A percentile compares a stretch with the other conserved stretches of the same genome.
Evolutionary conservation across 2,797 vertebrate species (phyloP).

Genomic region (Ispidina picta): DNA sequence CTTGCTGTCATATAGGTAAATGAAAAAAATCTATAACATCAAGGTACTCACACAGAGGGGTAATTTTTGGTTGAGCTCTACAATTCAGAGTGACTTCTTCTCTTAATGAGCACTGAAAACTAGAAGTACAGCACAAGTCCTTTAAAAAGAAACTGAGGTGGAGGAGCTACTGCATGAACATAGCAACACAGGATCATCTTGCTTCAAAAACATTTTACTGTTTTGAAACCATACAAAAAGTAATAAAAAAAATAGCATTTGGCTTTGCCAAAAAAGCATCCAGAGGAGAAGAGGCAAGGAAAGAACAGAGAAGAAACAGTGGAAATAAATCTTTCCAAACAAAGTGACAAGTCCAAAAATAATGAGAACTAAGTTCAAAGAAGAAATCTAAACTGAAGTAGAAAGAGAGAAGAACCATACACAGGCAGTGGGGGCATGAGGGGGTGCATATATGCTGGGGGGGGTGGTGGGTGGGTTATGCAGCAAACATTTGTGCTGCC

Average conservation of each 20-base stretch:
- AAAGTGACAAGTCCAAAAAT: constrained; percentile 79
- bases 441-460: background rate
- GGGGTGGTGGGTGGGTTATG: background rate
- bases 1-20: background rate
- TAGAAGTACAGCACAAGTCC: background rate
- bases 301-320: constrained; percentile 74
- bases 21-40: background rate
- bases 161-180: constrained; percentile 23
- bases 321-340: constrained; percentile 79
- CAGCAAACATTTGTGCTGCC: background rate
- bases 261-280: constrained; percentile 47
- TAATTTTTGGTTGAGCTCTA: background rate
- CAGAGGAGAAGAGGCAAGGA: constrained; percentile 65
- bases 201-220: constrained; percentile 65
- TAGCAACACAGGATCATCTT: constrained; percentile 50
- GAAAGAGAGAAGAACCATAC: constrained; percentile 41
- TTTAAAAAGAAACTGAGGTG: constrained; percentile 26
- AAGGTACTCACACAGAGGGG: background rate
- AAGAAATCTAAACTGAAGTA: constrained; percentile 73
- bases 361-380: constrained; percentile 80
- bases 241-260: constrained; percentile 49
- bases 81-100: background rate
- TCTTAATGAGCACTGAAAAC: constrained; percentile 14
- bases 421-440: background rate
- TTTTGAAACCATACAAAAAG: constrained; percentile 64